Percentiles rank a stretch among this genome's conserved stretches.
These are phyloP conservation scores for Gadopsis bispinosus DNA, from an alignment of 2,797 vertebrate species.

Conservation along the genomic window DNA sequence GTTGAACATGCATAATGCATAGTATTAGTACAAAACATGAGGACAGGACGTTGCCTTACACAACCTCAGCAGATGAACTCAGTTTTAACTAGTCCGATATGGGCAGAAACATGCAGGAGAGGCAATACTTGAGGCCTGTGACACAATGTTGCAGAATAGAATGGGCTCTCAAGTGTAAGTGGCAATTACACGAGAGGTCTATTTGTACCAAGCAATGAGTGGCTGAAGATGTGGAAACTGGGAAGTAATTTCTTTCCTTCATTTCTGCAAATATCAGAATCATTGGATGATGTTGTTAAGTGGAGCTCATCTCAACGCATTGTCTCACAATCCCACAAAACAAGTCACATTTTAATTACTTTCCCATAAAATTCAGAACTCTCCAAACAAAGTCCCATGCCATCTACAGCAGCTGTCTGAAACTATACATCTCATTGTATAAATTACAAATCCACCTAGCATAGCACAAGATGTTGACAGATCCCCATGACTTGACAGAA, in stretches of 20 bases:
- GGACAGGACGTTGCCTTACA: not conserved
- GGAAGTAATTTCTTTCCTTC: slow-evolving; percentile 33
- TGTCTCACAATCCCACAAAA: slow-evolving; percentile 21
- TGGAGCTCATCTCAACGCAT: slow-evolving; percentile 26
- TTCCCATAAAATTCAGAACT: not conserved
- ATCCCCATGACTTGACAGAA: slow-evolving; percentile 7
- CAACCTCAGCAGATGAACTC: slow-evolving; percentile 7
- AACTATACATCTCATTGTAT: not conserved
- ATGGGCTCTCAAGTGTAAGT: slow-evolving; percentile 67
- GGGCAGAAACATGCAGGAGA: slow-evolving; percentile 33
- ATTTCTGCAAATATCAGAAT: slow-evolving; percentile 45
- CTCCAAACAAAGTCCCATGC: not conserved
- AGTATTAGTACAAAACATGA: not conserved
- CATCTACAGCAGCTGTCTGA: slow-evolving; percentile 1
- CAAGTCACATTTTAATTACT: slow-evolving; percentile 31
- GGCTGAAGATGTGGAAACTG: slow-evolving; percentile 50
- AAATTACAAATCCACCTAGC: not conserved
- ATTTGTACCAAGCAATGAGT: slow-evolving; percentile 64
- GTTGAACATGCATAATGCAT: not conserved
- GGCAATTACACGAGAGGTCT: slow-evolving; percentile 71
- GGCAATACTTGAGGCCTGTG: slow-evolving; percentile 39
- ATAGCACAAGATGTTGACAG: not conserved
- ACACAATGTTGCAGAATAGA: slow-evolving; percentile 59
- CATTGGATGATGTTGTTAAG: slow-evolving; percentile 17
- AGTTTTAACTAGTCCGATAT: slow-evolving; percentile 23